phyloP scores from a whole-genome alignment of 2,113 vertebrate species.

The Calidris pygmaea region DNA sequence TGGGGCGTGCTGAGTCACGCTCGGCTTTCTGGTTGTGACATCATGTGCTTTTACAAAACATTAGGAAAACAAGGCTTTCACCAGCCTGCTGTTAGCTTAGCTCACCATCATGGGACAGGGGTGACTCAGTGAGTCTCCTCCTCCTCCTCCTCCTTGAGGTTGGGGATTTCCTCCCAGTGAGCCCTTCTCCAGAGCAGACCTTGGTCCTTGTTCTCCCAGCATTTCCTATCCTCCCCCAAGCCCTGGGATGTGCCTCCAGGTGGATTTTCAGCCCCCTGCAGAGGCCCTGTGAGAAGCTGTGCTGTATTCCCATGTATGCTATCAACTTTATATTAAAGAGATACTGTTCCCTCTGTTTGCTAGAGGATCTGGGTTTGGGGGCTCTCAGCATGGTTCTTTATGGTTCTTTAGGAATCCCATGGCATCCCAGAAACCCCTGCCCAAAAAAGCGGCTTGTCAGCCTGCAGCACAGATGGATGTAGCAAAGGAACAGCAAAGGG shows the following conservation, averaged over 20 bases:
- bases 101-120: conserved; percentile 18
- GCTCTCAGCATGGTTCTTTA: neutral
- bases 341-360: neutral
- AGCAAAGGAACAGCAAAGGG: neutral
- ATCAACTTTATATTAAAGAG: no score
- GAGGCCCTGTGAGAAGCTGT: neutral
- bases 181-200: neutral
- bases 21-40: neutral
- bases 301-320: neutral
- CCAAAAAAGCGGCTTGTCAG: neutral
- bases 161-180: neutral
- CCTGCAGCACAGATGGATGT: neutral
- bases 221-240: neutral
- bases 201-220: rapidly evolving
- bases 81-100: neutral
- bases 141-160: neutral
- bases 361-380: neutral
- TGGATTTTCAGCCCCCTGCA: neutral
- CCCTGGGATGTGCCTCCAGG: neutral
- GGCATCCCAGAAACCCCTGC: neutral
- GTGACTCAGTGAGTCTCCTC: neutral
- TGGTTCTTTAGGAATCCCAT: neutral
- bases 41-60: conserved; percentile 33
- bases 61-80: conserved; percentile 11
- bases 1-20: conserved; percentile 1